A percentile compares a stretch with the other conserved stretches of the same genome.
phyloP scores from a whole-genome alignment of 2,113 vertebrate genomes.

The Coptodon bakossiorum region DNA sequence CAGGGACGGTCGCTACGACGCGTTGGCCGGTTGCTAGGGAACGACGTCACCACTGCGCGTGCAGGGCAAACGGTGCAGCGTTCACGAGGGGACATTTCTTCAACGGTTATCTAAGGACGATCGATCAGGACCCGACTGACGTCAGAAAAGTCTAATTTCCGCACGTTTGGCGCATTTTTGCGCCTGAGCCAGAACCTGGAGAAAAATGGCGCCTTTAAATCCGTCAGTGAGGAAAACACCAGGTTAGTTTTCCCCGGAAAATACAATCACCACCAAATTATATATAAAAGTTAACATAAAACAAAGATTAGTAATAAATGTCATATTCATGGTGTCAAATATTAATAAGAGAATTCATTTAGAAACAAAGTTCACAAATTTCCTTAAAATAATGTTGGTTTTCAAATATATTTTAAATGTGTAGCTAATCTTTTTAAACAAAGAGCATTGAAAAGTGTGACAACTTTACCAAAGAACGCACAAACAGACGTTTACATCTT shows the following conservation, averaged over 20 bases:
- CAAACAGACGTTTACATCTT: neutral
- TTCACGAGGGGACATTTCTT: neutral
- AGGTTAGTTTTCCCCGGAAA: neutral
- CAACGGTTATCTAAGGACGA: neutral
- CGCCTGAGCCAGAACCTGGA: neutral
- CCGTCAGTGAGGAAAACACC: neutral
- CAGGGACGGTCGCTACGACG: neutral
- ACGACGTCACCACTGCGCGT: neutral
- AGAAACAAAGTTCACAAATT: neutral
- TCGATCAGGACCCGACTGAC: neutral
- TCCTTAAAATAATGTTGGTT: neutral
- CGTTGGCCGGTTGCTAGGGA: neutral
- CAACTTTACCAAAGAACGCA: neutral
- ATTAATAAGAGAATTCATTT: neutral
- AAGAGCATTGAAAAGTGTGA: neutral
- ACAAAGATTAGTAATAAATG: neutral
- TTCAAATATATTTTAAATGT: neutral
- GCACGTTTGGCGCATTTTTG: neutral
- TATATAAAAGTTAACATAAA: neutral
- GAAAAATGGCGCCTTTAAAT: neutral
- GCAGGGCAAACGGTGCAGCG: neutral
- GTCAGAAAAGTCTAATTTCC: neutral
- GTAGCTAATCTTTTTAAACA: neutral
- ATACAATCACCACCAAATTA: neutral
- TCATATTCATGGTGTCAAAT: neutral